Evolutionary conservation across 2,113 vertebrate species (phyloP), one percentile per base, ranked within the genome.

Genomic region (Podarcis raffonei): DNA sequence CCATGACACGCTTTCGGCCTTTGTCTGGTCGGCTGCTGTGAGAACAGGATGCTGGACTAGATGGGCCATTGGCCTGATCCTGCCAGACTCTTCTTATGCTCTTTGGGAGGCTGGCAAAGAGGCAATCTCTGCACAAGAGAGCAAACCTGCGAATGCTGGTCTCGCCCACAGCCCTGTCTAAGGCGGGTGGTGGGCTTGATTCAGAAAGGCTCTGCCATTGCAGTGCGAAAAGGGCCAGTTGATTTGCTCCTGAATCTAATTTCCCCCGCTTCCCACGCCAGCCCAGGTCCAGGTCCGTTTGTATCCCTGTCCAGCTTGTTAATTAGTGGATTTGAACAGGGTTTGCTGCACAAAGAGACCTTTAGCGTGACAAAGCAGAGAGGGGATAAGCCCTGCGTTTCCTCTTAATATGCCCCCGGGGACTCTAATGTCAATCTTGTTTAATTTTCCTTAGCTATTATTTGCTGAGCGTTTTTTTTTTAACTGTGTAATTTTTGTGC

Each of bases 391-490:
- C 65, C 35, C 65, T 37, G 62, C 62, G 15, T 37, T 83, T 84
- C 59, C 6, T 25, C 2, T 4, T 77, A 53, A 53, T 65, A 65
- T 20, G 13, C 32, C 5, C 85, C 92, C 66, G 13, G 78, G 69
- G 74, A 62, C 18, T 48, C 76, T 57, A 6, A 0, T 79, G 18
- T 85, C 79, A 84, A 27, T 87, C 68, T 37, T 81, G 12, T 87
- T 30, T 77, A 22, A 42, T 91, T 91, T 89, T 69, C 87, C 81
- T 74, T 90, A 62, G 53, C 23, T 89, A 76, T 87, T 90, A 5
- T 87, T 92, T 90, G 22, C 30, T 76, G 20, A 22, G 20, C 72
- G 18, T 74, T 32, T 84, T 86, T n/a, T 78, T 79, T 84, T 78
- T 62, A 16, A 89, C 72, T 59, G 2, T 83, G 37, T 92, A 93